Conservation (phyloP, 2,113 vertebrate genomes). For the Telmatochromis bifrenatus region DNA sequence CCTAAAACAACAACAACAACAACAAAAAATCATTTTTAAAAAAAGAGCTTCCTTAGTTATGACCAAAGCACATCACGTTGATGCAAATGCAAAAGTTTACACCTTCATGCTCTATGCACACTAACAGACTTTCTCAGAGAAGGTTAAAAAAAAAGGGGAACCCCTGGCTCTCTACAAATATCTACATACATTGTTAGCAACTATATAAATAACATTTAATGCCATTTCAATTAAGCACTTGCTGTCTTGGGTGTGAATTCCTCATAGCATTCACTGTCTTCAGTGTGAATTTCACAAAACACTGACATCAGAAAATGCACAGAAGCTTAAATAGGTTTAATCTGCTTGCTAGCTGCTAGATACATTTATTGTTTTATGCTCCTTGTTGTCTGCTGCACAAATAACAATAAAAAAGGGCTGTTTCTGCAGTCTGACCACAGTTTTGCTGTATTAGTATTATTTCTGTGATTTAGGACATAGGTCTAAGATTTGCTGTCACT, state of each 20-base stretch:
- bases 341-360: background rate
- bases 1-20: background rate
- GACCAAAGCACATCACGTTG: background rate
- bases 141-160: background rate
- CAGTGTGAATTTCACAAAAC: background rate
- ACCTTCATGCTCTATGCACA: slow-evolving; percentile 23
- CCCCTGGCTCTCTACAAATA: background rate
- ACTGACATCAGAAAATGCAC: background rate
- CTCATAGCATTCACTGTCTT: background rate
- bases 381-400: background rate
- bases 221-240: background rate
- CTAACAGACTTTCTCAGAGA: background rate
- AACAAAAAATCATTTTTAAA: background rate
- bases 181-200: background rate
- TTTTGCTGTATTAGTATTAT: background rate
- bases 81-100: slow-evolving; percentile 15
- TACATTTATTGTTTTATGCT: background rate
- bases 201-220: background rate
- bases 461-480: background rate
- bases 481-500: background rate
- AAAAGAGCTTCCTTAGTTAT: background rate
- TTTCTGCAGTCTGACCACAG: background rate
- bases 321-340: background rate
- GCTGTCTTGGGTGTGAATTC: background rate
- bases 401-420: background rate